Evolutionary conservation across 1,140 invertebrate genomes (phyloP), one percentile per base, ranked within the genome.

Genomic region (Scaptodrosophila lebanonensis): DNA sequence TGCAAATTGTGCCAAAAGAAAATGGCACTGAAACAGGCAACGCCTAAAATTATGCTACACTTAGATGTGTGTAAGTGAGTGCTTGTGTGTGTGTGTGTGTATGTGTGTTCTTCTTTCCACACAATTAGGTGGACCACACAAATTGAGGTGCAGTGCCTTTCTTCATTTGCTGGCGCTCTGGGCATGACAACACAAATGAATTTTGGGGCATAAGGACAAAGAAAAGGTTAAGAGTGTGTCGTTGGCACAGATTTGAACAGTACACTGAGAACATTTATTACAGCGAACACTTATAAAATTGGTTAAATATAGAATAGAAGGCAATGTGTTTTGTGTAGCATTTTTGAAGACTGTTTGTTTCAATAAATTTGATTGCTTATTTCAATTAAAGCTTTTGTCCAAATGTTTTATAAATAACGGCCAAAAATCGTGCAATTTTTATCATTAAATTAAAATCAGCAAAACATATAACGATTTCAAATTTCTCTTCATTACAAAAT

Each of bases 61-160:
- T 49, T 49, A 15, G 16, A 13, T 15, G 25, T n/a, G 7, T 9
- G 47, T 32, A 58, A 51, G 35, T 25, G 22, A 4, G 8, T 25
- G 8, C 22, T 4, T 25, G 22, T 25, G 8, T 25, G 8, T 25
- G 3, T 25, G 3, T 13, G 32, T 13, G 5, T 33, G 9, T 13
- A 33, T 33, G 32, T 13, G 3, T 11, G 8, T 11, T 3, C 3
- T 3, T 27, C 69, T 60, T 73, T 79, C 61, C 75, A 82, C 75
- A 73, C 73, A 79, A 79, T 79, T 79, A 79, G 73, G 66, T 79
- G 75, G 61, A 43, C 51, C 35, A 38, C 61, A 50, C 69, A 82
- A 79, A 79, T 79, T 79, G 75, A 79, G 75, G 73, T 69, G 61
- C 60, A 60, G 57, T 50, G 49, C 39, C 49, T 25, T 16, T 42